A percentile compares a stretch with the other conserved stretches of the same genome.
Evolutionary conservation across 2,888 invertebrate species (phyloP).

Genomic region (Lochmaea capreae): DNA sequence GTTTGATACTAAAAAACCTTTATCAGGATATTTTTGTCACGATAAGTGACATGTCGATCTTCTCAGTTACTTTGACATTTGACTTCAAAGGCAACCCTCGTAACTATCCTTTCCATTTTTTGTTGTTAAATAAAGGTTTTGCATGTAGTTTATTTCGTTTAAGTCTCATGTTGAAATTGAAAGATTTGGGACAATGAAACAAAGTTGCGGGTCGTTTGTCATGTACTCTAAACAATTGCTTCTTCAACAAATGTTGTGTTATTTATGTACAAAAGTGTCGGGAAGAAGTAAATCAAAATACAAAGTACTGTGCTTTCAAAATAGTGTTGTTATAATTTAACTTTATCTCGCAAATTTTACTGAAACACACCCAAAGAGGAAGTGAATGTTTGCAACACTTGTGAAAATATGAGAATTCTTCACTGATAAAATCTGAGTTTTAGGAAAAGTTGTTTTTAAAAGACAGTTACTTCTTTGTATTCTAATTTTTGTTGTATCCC

Average conservation of each 20-base stretch:
- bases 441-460: too few species aligned
- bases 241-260: not conserved
- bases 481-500: not conserved
- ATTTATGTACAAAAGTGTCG: slow-evolving; percentile 7
- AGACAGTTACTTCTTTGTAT: too few species aligned
- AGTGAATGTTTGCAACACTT: not conserved
- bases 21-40: too few species aligned
- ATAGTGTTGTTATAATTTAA: not conserved
- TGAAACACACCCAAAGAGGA: not conserved
- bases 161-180: not conserved
- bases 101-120: too few species aligned
- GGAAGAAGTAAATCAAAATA: not conserved
- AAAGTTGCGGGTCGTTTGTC: not conserved
- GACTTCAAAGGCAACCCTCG: too few species aligned
- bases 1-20: too few species aligned
- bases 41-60: too few species aligned
- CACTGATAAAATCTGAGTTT: not conserved
- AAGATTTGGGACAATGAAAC: not conserved
- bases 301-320: not conserved
- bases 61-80: too few species aligned
- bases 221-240: slow-evolving; percentile 5
- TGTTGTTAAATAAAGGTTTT: too few species aligned
- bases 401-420: slow-evolving; percentile 2
- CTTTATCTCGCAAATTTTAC: slow-evolving; percentile 8
- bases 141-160: too few species aligned